A percentile compares a stretch with the other conserved stretches of the same genome.
Evolutionary conservation across 2,113 vertebrate species (phyloP).

Genomic region (Macroglossus sobrinus): DNA sequence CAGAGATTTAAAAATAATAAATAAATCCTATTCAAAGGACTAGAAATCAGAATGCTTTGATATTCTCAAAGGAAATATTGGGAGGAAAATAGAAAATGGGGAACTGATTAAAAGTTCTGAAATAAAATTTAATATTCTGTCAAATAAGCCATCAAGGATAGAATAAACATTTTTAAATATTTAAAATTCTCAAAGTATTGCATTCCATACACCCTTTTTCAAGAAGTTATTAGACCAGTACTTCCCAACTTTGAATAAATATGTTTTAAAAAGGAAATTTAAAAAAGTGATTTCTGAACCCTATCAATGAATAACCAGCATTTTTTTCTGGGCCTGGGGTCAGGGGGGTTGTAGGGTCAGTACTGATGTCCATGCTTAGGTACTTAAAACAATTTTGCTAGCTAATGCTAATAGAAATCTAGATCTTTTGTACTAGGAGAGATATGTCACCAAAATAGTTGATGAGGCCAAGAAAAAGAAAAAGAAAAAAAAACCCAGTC

Average conservation of each 20-base stretch:
- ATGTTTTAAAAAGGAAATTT: not conserved
- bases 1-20: not conserved
- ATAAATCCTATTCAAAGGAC: not conserved
- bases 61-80: not conserved
- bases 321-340: not conserved
- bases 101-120: not conserved
- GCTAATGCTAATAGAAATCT: not conserved
- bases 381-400: not conserved
- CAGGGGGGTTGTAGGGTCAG: accelerated
- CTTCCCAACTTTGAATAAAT: not conserved
- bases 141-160: not conserved
- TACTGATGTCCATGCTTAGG: not conserved
- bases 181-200: not conserved
- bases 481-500: not conserved
- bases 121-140: not conserved
- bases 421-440: not conserved
- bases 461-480: not conserved
- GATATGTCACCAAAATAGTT: not conserved
- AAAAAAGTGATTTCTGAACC: not conserved
- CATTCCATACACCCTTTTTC: not conserved
- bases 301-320: not conserved
- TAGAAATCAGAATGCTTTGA: not conserved
- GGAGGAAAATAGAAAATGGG: not conserved
- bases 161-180: not conserved
- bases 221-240: not conserved